Base-by-base conservation (phyloP, 2,113 vertebrate genomes). In the Eubucco bourcierii region DNA sequence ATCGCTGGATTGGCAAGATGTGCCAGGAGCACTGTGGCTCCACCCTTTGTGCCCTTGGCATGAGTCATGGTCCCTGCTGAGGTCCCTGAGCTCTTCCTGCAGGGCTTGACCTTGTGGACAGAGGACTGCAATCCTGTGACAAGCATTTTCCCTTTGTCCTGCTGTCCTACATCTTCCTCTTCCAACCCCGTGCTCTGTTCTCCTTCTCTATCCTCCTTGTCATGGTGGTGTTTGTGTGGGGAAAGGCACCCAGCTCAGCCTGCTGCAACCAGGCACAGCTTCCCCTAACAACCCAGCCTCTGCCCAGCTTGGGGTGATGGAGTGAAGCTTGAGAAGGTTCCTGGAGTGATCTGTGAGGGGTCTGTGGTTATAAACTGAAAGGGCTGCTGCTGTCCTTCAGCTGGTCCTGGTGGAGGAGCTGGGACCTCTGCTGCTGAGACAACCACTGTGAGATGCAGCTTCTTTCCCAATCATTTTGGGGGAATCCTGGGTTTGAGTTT, bases 201-300 rank as follows among this genome's bases (percentile, higher is more conserved):
- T 47, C 23, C 44, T 44, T 55, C 27, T 31, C 2, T 0, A 37
- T 21, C 82, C 34, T n/a, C 9, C 63, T 39, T 7, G 2, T 52
- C 1, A 0, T 1, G 6, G 59, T 31, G 64, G 41, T 21, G 12
- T 11, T 20, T 13, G 71, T 4, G 12, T 3, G 5, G 15, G 63
- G 53, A 46, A 15, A 18, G 10, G 47, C 56, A 31, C 12, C 50
- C 7, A 4, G 17, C 50, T 41, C 50, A 52, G 47, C 59, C 41
- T 2, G 0, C 53, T 2, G 3, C 4, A 2, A 14, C 18, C 24
- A 3, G 50, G 18, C 21, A 0, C 1, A 1, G 23, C 41, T 20
- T 60, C 80, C 67, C 66, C 63, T 58, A 24, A 55, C 10, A 28
- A 8, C 4, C 4, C 39, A 4, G 0, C 12, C 44, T n/a, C 28